phyloP scores from a whole-genome alignment of 37 sponge, comb jelly and placozoan genomes.

The Mnemiopsis leidyi region DNA sequence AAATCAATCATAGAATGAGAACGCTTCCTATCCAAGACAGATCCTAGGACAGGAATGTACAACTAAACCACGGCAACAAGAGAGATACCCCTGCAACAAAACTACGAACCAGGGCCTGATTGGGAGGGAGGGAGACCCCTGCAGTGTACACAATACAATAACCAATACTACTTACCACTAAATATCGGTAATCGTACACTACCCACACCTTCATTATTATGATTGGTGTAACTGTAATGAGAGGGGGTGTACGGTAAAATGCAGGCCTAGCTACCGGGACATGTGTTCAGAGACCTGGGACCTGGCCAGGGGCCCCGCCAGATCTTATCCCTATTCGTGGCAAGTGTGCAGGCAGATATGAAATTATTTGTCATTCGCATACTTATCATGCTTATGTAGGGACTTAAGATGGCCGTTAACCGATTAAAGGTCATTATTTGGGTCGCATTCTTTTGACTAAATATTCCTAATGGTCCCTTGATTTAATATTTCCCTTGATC shows the following conservation, averaged over 20 bases:
- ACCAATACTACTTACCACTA: background rate
- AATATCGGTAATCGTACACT: background rate
- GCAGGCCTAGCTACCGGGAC: background rate
- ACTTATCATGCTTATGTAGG: too few relatives aligned
- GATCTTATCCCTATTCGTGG: background rate
- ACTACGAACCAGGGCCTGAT: background rate
- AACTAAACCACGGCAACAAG: background rate
- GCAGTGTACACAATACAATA: conserved; percentile 6
- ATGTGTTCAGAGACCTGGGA: background rate
- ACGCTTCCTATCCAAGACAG: too few relatives aligned
- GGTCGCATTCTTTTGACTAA: too few relatives aligned
- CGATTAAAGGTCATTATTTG: too few relatives aligned
- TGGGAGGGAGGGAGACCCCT: background rate
- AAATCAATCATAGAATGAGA: too few relatives aligned
- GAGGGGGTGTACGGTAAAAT: background rate
- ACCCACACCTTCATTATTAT: background rate
- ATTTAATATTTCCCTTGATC: too few relatives aligned
- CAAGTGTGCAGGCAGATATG: background rate
- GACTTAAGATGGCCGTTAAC: too few relatives aligned
- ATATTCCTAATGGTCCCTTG: too few relatives aligned
- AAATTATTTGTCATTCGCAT: too few relatives aligned
- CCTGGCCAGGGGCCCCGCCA: background rate
- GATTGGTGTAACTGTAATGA: background rate
- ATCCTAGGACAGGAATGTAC: too few relatives aligned
- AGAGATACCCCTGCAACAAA: background rate